A percentile compares a stretch with the other conserved stretches of the same genome.
Conservation (phyloP, 2,113 vertebrate species). For the Laticauda colubrina region DNA sequence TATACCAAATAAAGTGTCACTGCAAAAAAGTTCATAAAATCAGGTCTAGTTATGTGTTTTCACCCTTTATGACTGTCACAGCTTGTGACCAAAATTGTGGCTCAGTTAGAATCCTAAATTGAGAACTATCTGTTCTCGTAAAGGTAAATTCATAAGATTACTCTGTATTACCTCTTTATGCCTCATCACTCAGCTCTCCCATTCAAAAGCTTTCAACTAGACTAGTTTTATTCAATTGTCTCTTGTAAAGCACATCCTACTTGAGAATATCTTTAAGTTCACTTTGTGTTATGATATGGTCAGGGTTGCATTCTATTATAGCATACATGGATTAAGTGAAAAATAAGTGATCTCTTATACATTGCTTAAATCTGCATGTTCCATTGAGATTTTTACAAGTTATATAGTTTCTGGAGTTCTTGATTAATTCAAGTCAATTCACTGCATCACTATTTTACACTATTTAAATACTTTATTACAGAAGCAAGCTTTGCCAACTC, state of each 20-base stretch:
- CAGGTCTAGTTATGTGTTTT: background rate
- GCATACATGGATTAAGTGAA: background rate
- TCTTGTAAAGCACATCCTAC: background rate
- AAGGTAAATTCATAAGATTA: background rate
- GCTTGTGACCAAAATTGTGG: background rate
- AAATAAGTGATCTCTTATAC: background rate
- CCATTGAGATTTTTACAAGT: background rate
- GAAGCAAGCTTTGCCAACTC: background rate
- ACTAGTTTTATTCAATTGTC: background rate
- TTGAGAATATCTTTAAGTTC: background rate
- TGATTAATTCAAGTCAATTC: background rate
- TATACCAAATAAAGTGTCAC: background rate
- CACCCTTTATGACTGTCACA: background rate
- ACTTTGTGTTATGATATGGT: background rate
- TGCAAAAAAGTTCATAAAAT: background rate
- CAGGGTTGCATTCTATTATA: background rate
- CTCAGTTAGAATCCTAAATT: no score
- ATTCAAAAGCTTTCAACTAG: background rate
- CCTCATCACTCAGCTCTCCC: background rate
- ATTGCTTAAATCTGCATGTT: background rate
- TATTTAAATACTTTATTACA: background rate
- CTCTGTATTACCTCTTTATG: background rate
- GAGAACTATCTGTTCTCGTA: background rate
- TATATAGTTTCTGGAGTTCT: background rate
- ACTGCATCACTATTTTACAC: background rate